Percentiles rank a stretch among this genome's conserved stretches.
Conservation (phyloP, 2,797 vertebrate genomes). For the Martes flavigula region DNA sequence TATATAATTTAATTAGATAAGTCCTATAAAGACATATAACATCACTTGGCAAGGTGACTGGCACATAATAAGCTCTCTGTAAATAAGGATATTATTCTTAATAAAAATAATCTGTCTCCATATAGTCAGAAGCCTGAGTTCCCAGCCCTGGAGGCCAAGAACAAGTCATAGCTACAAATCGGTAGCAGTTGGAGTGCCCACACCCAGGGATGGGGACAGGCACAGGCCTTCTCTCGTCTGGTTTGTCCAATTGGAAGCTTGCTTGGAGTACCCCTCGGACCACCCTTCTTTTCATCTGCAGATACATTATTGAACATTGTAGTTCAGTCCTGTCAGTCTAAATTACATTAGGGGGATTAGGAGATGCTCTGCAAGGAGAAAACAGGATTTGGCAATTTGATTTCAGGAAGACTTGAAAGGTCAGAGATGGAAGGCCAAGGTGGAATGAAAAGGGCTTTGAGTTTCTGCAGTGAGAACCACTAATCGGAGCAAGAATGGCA, state of each 20-base stretch:
- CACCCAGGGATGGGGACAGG: not conserved
- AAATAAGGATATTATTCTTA: constrained; percentile 11
- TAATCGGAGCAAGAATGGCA: not conserved
- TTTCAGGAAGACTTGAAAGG: constrained; percentile 77
- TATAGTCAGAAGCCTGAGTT: not conserved
- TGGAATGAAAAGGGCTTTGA: constrained; percentile 6
- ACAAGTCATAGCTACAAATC: not conserved
- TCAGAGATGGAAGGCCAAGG: constrained; percentile 72
- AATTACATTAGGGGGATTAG: constrained; percentile 70
- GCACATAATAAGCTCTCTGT: not conserved
- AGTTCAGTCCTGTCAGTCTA: constrained; percentile 68
- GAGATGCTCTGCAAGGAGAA: constrained; percentile 60
- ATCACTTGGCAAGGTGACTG: not conserved
- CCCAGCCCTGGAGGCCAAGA: not conserved
- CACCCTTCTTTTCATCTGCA: constrained; percentile 58
- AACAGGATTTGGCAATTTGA: constrained; percentile 77
- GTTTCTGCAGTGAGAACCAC: constrained; percentile 26
- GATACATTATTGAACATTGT: constrained; percentile 67
- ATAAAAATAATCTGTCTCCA: not conserved
- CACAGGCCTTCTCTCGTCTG: not conserved
- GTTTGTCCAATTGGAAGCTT: not conserved
- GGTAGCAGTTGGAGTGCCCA: not conserved
- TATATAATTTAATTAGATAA: constrained; percentile 12
- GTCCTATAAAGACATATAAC: not conserved
- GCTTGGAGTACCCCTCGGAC: not conserved